phyloP scores from a whole-genome alignment of 1,140 invertebrate species.

The Luehdorfia chinensis region DNA sequence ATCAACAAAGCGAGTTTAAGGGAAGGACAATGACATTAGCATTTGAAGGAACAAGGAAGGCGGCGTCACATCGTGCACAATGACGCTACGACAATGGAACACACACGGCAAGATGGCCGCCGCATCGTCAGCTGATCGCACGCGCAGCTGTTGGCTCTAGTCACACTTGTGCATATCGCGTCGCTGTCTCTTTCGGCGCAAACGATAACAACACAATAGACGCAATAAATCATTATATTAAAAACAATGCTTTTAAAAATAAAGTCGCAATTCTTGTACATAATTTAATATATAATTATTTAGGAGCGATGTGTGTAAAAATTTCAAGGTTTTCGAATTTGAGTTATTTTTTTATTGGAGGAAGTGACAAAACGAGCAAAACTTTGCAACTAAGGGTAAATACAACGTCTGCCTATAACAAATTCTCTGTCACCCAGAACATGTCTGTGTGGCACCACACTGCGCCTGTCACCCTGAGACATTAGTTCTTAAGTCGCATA shows the following conservation, averaged over 20 bases:
- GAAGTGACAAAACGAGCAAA: too few species aligned
- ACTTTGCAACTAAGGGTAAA: too few species aligned
- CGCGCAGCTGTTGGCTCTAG: constrained; percentile 33
- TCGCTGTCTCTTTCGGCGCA: constrained; percentile 56
- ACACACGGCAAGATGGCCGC: constrained; percentile 69
- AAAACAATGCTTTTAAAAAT: constrained; percentile 17
- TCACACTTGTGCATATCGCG: constrained; percentile 41
- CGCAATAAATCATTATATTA: constrained; percentile 9
- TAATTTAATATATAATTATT: too few species aligned
- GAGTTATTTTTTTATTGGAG: too few species aligned
- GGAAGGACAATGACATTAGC: constrained; percentile 69
- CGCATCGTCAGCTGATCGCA: constrained; percentile 70
- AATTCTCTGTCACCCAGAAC: too few species aligned
- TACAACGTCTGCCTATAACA: too few species aligned
- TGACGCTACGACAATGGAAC: constrained; percentile 63
- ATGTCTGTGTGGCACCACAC: too few species aligned
- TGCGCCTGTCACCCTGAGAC: too few species aligned
- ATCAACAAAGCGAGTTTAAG: constrained; percentile 41
- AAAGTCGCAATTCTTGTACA: constrained; percentile 4
- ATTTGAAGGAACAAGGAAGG: constrained; percentile 56
- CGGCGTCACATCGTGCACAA: constrained; percentile 61
- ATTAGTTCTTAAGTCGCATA: too few species aligned
- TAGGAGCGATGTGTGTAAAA: too few species aligned
- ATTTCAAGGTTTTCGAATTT: too few species aligned
- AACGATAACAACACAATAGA: constrained; percentile 31